Conservation (phyloP, 2,797 vertebrate species). For the Triplophysa bombifrons region DNA sequence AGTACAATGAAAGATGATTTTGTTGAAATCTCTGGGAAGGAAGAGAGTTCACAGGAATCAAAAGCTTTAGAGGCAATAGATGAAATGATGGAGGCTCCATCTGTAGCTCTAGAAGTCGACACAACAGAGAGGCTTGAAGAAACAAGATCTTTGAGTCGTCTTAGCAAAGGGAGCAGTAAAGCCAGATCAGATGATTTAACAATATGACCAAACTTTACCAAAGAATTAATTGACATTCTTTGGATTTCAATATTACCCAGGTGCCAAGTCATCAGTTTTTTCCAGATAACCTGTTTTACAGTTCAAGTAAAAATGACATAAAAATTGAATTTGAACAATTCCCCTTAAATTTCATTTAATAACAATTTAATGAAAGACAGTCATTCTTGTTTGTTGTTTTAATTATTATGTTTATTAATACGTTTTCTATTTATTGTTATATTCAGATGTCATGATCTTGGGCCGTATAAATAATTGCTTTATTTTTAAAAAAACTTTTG, state of each 20-base stretch:
- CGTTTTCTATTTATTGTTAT: conserved; percentile 7
- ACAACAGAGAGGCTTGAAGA: conserved; percentile 80
- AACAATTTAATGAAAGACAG: background rate
- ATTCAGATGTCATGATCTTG: background rate
- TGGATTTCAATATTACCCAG: background rate
- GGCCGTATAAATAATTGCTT: background rate
- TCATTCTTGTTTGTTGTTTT: too few species aligned
- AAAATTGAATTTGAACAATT: background rate
- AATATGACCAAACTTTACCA: conserved; percentile 62
- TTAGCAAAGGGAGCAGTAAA: conserved; percentile 93
- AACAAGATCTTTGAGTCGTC: conserved; percentile 86
- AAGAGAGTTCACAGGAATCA: conserved; percentile 58
- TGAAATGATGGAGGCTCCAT: conserved; percentile 68
- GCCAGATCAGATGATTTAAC: conserved; percentile 94
- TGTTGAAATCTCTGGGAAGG: conserved; percentile 32
- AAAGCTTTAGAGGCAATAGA: conserved; percentile 63
- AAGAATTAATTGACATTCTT: background rate
- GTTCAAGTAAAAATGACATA: background rate
- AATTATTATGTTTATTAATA: background rate
- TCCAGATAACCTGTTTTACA: background rate
- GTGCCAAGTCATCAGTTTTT: background rate
- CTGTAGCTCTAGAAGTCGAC: conserved; percentile 67
- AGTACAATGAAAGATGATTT: background rate
- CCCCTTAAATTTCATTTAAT: too few species aligned
- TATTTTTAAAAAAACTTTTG: background rate